phyloP scores from a whole-genome alignment of 1,140 invertebrate genomes.

The Littorina saxatilis region DNA sequence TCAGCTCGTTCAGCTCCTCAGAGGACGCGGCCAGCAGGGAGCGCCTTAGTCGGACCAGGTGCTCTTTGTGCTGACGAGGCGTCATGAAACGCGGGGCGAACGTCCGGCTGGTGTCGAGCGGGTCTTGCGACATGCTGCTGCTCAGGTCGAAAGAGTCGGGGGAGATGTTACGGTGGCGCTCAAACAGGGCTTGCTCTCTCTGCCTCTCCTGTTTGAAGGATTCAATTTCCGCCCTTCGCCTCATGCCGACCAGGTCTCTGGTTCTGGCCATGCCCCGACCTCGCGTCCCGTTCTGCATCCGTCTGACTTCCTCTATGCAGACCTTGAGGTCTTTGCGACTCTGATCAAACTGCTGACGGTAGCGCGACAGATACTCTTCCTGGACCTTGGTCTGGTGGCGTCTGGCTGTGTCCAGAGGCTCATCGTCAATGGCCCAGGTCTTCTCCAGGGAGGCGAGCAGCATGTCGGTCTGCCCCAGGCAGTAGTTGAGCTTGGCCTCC shows the following conservation, averaged over 20 bases:
- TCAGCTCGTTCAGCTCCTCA: constrained; percentile 43
- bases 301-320: constrained; percentile 54
- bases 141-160: constrained; percentile 18
- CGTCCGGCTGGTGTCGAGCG: constrained; percentile 9
- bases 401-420: constrained; percentile 12
- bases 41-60: constrained; percentile 55
- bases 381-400: constrained; percentile 7
- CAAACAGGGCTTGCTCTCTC: constrained; percentile 49
- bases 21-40: constrained; percentile 55
- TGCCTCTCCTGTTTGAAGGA: constrained; percentile 64
- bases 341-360: constrained; percentile 54
- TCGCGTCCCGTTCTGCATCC: constrained; percentile 45
- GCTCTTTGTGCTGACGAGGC: constrained; percentile 56
- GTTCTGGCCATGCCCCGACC: constrained; percentile 54
- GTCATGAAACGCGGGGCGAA: constrained; percentile 48
- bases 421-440: constrained; percentile 49
- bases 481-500: constrained; percentile 72
- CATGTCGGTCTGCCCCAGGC: constrained; percentile 71
- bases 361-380: constrained; percentile 54
- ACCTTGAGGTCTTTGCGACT: constrained; percentile 57
- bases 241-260: constrained; percentile 48
- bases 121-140: constrained; percentile 33
- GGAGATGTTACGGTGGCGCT: constrained; percentile 9
- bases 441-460: constrained; percentile 67
- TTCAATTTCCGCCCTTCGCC: constrained; percentile 63